Evolutionary conservation across 92 coral and sea anemone species (phyloP), one percentile per base, ranked within the genome.

Genomic region (Chrysogorgia sp.): DNA sequence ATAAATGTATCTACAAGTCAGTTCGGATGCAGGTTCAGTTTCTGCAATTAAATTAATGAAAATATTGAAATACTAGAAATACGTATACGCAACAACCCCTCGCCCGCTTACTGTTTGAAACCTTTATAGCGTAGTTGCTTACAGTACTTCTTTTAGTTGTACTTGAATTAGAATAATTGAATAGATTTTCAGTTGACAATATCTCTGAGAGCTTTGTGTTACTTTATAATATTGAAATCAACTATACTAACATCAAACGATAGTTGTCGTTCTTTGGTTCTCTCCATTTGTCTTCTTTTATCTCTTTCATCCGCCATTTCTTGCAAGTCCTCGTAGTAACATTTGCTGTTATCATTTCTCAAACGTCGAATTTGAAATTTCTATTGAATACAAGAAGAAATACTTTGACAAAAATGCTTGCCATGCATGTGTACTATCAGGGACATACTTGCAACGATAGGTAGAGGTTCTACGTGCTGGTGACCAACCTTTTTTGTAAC

Each of bases 321-420:
- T 66, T 89, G 89, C 80, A 93, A 76, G 58, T 91, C 98, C 17
- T 58, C 76, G 71, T 91, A 90, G 49, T 93, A 93, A 21, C 59
- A 50, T 21, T 52, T 67, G 70, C 98, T 93, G 26, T 60, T 34
- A 20, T 93, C 98, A 40, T 91, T 91, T 81, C 87, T 93, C 63
- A 74, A 89, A 8, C 93, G 82, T n/a, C 88, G 87, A 52, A 93
- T 91, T 57, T 93, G 84, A 33, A 93, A 82, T 67, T 81, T 84
- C 90, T 90, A 47, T 47, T 12, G 15, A 47, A 15, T 37, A 37
- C 12, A 12, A 37, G 12, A 37, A 4, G 43, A 4, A 37, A 37
- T n/a, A n/a, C n/a, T n/a, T n/a, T n/a, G 43, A 37, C n/a, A 15
- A 47, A 47, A 47, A 15, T 47, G 14, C 53, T 6, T 37, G 5